Evolutionary conservation across 2,113 vertebrate species (phyloP), one percentile per base, ranked within the genome.

Genomic region (Laticauda laticaudata): DNA sequence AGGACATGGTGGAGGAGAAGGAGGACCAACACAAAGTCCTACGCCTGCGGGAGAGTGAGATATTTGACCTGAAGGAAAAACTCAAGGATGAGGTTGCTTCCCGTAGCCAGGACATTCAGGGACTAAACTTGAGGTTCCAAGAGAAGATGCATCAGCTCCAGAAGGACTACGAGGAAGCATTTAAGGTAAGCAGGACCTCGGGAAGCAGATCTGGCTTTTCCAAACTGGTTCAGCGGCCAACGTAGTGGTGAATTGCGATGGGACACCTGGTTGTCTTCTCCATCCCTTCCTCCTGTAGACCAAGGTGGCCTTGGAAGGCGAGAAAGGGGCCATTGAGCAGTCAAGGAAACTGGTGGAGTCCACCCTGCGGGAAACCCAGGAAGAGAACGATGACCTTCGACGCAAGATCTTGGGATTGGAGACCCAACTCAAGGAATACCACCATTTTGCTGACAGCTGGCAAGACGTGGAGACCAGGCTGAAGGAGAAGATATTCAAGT

Each of bases 11-110:
- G 11, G 91, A 95, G 0, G 98, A 98, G 92, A 89, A 95, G 92
- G 98, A 98, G 92, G 97, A 97, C 86, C 97, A 95, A 91, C 98
- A 98, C 54, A 94, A 95, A 3, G 95, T 95, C 85, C 95, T 93
- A 54, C 98, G 96, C 87, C 98, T 97, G 94, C 97, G 98, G 94
- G 98, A 99, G 61, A 97, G 97, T 97, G 99, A 99, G 95, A 91
- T 98, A 88, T 97, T 97, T 0, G 94, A 97, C 0, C 64, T 99
- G 88, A 98, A 98, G 90, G 94, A 90, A 4, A 12, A 93, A 6
- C 24, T 96, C 45, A 5, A 20, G 61, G 96, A 97, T 6, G 98
- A 98, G 96, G 98, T 98, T 20, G 97, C 98, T 10, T 97, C 98
- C 55, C 97, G 96, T 0, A 97, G 98, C 91, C 98, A 97, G 88